phyloP scores from a whole-genome alignment of 2,113 vertebrate species.

The Campylorhamphus procurvoides region DNA sequence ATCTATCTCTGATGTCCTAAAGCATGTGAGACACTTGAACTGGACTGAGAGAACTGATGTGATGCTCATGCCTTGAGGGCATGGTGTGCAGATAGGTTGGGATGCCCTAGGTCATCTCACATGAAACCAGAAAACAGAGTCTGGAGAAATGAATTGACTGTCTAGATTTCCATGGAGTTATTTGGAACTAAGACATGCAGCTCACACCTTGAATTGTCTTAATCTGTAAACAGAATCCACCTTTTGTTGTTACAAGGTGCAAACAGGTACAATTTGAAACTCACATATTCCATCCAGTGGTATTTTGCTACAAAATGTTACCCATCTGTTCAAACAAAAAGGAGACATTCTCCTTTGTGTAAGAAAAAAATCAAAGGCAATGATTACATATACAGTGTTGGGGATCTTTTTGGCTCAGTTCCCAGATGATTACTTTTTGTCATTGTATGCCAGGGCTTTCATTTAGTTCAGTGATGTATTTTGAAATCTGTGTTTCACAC shows the following conservation, averaged over 20 bases:
- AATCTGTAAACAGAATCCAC: neutral
- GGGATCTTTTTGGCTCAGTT: fast-evolving
- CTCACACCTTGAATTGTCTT: neutral
- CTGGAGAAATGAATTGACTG: neutral
- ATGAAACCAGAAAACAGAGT: neutral
- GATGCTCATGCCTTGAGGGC: neutral
- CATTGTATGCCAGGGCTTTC: neutral
- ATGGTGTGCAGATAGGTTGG: neutral
- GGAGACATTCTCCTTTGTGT: neutral
- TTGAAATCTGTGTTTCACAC: neutral
- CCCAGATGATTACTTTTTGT: constrained; percentile 16
- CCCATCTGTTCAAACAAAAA: neutral
- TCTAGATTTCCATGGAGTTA: neutral
- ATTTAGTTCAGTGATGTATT: constrained; percentile 5
- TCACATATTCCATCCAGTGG: neutral
- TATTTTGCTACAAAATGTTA: neutral
- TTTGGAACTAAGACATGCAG: neutral
- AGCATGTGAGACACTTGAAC: neutral
- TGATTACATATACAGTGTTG: neutral
- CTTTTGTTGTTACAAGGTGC: neutral
- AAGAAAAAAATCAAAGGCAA: neutral
- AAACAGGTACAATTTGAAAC: neutral
- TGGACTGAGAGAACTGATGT: neutral
- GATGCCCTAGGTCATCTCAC: neutral
- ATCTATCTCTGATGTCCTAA: neutral